Conservation (phyloP, 1,140 invertebrate genomes). For the Drosophila repletoides region DNA sequence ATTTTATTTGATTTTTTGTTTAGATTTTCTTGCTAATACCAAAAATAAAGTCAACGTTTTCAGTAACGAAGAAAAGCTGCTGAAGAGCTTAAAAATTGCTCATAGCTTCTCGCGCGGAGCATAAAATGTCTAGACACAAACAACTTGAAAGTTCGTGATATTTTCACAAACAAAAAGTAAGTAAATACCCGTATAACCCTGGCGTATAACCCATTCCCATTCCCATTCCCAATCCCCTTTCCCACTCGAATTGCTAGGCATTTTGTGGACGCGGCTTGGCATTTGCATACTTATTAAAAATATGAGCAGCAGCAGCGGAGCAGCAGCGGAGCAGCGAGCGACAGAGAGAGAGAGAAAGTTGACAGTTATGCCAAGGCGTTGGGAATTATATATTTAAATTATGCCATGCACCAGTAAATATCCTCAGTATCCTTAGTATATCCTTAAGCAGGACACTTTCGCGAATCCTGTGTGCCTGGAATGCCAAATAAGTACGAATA, state of each 20-base stretch:
- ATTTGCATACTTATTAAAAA: slow-evolving; percentile 79
- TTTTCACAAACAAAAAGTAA: slow-evolving; percentile 24
- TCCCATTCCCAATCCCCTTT: not conserved
- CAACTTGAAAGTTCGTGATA: slow-evolving; percentile 14
- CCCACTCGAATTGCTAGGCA: not conserved
- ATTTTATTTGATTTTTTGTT: too few relatives aligned
- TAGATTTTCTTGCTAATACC: too few relatives aligned
- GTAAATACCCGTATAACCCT: slow-evolving; percentile 28
- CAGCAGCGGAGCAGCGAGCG: not conserved
- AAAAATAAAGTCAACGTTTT: not conserved
- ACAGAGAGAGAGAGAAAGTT: slow-evolving; percentile 6
- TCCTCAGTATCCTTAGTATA: not conserved
- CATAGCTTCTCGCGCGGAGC: not conserved
- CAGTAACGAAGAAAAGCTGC: not conserved
- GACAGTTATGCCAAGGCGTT: slow-evolving; percentile 39
- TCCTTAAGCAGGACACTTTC: slow-evolving; percentile 10
- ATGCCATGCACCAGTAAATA: slow-evolving; percentile 61
- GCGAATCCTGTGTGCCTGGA: slow-evolving; percentile 31
- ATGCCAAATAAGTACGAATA: slow-evolving; percentile 37
- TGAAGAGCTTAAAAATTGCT: slow-evolving; percentile 16
- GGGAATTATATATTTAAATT: slow-evolving; percentile 69
- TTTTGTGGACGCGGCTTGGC: slow-evolving; percentile 16
- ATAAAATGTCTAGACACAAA: slow-evolving; percentile 34
- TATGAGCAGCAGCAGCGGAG: slow-evolving; percentile 33
- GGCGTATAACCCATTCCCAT: not conserved